Conservation (phyloP, 92 coral and sea anemone genomes). For the Palythoa caribaeorum region DNA sequence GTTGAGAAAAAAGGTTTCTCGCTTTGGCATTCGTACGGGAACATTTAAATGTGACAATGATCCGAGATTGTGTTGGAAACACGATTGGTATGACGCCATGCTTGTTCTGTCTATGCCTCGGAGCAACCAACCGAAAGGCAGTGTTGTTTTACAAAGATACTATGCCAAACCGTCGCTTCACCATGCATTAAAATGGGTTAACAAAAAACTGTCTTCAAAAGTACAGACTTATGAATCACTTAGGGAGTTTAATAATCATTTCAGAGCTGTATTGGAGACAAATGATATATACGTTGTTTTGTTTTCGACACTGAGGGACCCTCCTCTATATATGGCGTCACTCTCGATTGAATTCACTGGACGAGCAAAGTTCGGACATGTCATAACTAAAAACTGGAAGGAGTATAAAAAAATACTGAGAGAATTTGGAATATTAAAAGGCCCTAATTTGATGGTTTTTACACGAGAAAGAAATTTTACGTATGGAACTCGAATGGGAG, state of each 20-base stretch:
- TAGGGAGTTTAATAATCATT: constrained; percentile 61
- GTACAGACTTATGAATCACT: constrained; percentile 62
- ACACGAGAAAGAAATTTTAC: constrained; percentile 88
- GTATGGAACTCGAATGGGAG: constrained; percentile 90
- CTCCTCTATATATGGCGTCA: constrained; percentile 91
- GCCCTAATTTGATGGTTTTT: constrained; percentile 82
- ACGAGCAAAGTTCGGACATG: constrained; percentile 90
- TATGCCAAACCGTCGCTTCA: constrained; percentile 82
- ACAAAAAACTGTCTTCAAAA: constrained; percentile 78
- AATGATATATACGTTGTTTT: constrained; percentile 82
- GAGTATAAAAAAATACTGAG: constrained; percentile 66
- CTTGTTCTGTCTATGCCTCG: constrained; percentile 88
- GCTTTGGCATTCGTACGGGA: constrained; percentile 96
- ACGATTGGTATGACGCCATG: constrained; percentile 81
- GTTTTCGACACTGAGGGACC: constrained; percentile 80
- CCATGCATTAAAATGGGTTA: constrained; percentile 84
- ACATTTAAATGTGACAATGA: constrained; percentile 89
- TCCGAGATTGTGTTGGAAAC: constrained; percentile 82
- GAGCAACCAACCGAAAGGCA: constrained; percentile 95
- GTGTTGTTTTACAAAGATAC: constrained; percentile 90
- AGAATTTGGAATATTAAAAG: constrained; percentile 68
- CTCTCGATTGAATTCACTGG: constrained; percentile 95
- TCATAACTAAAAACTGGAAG: constrained; percentile 62
- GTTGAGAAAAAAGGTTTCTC: constrained; percentile 78
- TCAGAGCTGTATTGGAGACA: constrained; percentile 56